Percentiles rank a stretch among this genome's conserved stretches.
Evolutionary conservation across 2,888 invertebrate genomes (phyloP).

Genomic region (Mesopsocus fuscifrons): DNA sequence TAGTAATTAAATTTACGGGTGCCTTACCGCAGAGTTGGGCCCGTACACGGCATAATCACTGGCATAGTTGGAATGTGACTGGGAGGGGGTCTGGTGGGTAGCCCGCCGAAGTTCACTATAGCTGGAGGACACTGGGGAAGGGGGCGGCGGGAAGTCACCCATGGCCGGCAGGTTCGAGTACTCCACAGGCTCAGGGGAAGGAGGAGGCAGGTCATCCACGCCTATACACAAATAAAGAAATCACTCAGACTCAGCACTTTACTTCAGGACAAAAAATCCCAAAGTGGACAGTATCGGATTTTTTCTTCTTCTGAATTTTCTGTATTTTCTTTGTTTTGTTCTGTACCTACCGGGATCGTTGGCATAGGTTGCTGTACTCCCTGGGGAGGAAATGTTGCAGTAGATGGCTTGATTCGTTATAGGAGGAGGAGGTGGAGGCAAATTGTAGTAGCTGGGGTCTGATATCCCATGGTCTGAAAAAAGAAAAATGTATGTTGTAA

Average conservation of each 20-base stretch:
- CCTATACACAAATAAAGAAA: neutral
- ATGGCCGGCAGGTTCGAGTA: constrained; percentile 29
- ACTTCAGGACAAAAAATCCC: neutral
- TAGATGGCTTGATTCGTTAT: neutral
- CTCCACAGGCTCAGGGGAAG: constrained; percentile 33
- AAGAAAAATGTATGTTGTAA: no score
- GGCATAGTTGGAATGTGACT: constrained; percentile 26
- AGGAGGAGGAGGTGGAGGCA: neutral
- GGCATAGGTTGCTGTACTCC: neutral
- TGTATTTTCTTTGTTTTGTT: neutral
- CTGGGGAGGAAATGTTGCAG: neutral
- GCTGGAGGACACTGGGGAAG: constrained; percentile 78
- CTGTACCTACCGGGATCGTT: neutral
- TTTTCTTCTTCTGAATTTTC: neutral
- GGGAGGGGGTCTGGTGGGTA: constrained; percentile 39
- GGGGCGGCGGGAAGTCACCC: constrained; percentile 61
- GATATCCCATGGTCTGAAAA: neutral
- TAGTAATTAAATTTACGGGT: no score
- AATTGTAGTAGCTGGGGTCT: neutral
- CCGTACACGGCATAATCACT: constrained; percentile 40
- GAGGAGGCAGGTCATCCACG: constrained; percentile 37
- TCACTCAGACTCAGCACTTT: neutral
- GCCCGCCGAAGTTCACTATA: constrained; percentile 73
- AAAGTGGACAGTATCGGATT: neutral
- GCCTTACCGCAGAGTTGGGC: constrained; percentile 50